phyloP scores from a whole-genome alignment of 2,888 invertebrate genomes.

The Pandemis corylana region DNA sequence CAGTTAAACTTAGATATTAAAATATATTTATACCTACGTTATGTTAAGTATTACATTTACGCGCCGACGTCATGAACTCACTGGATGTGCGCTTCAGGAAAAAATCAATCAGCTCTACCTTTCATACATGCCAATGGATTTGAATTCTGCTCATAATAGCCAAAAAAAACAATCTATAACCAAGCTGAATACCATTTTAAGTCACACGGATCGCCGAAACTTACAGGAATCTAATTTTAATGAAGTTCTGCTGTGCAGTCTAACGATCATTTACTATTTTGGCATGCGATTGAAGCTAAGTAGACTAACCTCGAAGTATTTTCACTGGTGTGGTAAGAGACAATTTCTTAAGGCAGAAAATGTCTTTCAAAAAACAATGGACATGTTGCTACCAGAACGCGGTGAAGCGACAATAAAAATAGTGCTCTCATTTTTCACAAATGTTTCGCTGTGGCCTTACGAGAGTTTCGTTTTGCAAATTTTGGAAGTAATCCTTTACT shows the following conservation, averaged over 20 bases:
- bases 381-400: constrained; percentile 61
- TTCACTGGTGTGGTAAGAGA: constrained; percentile 56
- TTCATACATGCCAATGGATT: constrained; percentile 58
- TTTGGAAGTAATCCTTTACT: constrained; percentile 64
- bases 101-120: constrained; percentile 54
- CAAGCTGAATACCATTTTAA: constrained; percentile 56
- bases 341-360: constrained; percentile 61
- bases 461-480: constrained; percentile 67
- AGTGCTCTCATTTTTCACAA: constrained; percentile 61
- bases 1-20: background rate
- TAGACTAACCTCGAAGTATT: constrained; percentile 51
- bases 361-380: constrained; percentile 63
- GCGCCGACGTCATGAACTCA: background rate
- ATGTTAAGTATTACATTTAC: background rate
- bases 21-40: background rate
- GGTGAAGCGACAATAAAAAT: constrained; percentile 61
- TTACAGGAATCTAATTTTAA: constrained; percentile 59
- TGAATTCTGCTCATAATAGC: constrained; percentile 52
- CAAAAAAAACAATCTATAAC: constrained; percentile 58
- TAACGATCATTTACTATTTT: constrained; percentile 65
- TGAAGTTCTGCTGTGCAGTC: constrained; percentile 60
- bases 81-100: constrained; percentile 49
- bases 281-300: constrained; percentile 67
- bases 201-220: constrained; percentile 45
- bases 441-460: constrained; percentile 61